These are phyloP conservation scores for Crepidodera aurea DNA, from an alignment of 2,888 invertebrate species.

Conservation along the genomic window DNA sequence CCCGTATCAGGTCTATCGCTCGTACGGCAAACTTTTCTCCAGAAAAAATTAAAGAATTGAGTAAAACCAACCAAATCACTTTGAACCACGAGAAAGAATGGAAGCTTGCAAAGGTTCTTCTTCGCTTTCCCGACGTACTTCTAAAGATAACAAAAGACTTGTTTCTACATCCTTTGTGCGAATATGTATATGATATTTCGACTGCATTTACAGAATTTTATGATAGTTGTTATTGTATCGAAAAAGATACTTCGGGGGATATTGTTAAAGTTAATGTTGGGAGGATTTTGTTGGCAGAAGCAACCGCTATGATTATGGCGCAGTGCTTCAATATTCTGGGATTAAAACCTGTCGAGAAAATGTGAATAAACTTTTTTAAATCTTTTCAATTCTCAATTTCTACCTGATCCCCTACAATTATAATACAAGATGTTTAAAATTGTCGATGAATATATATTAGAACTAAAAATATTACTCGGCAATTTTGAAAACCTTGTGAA, in stretches of 20 bases:
- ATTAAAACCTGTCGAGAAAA: slow-evolving; percentile 88
- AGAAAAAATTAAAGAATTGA: slow-evolving; percentile 70
- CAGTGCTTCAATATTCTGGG: slow-evolving; percentile 92
- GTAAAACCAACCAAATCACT: slow-evolving; percentile 68
- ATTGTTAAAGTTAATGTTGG: slow-evolving; percentile 84
- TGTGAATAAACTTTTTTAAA: slow-evolving; percentile 68
- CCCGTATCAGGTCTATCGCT: slow-evolving; percentile 91
- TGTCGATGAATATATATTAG: too few species aligned
- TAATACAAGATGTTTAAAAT: too few species aligned
- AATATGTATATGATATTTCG: slow-evolving; percentile 94
- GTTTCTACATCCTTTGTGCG: slow-evolving; percentile 87
- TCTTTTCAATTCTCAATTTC: neutral
- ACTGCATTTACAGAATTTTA: slow-evolving; percentile 96
- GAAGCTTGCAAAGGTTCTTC: slow-evolving; percentile 88
- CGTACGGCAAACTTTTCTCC: slow-evolving; percentile 76
- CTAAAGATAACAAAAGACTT: slow-evolving; percentile 83
- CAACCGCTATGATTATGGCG: slow-evolving; percentile 86
- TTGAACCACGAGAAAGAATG: slow-evolving; percentile 92
- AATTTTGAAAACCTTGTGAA: too few species aligned
- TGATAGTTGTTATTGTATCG: slow-evolving; percentile 96
- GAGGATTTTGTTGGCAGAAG: slow-evolving; percentile 90
- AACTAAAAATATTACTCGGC: too few species aligned
- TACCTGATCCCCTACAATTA: too few species aligned
- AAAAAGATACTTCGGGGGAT: slow-evolving; percentile 85
- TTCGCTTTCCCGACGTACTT: slow-evolving; percentile 89